Conservation (phyloP, 2,888 invertebrate species). For the Diarsia rubi region DNA sequence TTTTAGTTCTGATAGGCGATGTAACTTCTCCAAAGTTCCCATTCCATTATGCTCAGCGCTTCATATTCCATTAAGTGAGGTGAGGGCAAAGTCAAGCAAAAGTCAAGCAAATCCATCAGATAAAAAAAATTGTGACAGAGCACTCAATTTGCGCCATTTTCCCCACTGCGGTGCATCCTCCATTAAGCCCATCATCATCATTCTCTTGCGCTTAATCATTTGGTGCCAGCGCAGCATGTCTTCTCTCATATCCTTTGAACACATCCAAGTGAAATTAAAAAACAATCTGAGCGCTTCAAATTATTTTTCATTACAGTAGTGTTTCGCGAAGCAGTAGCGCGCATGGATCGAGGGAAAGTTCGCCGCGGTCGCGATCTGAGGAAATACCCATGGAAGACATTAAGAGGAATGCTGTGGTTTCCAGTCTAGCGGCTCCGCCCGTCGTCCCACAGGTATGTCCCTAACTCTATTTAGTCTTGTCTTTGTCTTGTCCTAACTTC, state of each 20-base stretch:
- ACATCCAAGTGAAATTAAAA: too few species aligned
- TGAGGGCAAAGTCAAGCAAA: too few species aligned
- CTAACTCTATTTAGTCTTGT: background rate
- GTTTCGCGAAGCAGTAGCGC: conserved; percentile 85
- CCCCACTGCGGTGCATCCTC: background rate
- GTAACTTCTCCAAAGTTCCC: too few species aligned
- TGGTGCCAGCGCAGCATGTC: too few species aligned
- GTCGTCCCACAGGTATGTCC: conserved; percentile 70
- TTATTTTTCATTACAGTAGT: conserved; percentile 72
- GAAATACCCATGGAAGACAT: conserved; percentile 96
- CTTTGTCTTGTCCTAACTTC: conserved; percentile 23
- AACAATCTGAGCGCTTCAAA: background rate
- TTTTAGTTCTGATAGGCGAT: too few species aligned
- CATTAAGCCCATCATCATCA: too few species aligned
- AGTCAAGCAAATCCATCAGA: too few species aligned
- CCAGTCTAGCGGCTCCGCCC: conserved; percentile 79
- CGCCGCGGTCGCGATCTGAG: conserved; percentile 95
- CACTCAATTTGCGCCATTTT: background rate
- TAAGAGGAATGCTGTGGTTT: conserved; percentile 88
- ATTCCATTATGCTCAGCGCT: too few species aligned
- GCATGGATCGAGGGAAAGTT: conserved; percentile 93
- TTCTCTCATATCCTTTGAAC: too few species aligned
- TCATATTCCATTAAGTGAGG: too few species aligned
- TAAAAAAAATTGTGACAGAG: background rate
- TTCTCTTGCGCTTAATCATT: too few species aligned